Conservation (phyloP, 2,888 invertebrate species). For the Rhagium mordax region DNA sequence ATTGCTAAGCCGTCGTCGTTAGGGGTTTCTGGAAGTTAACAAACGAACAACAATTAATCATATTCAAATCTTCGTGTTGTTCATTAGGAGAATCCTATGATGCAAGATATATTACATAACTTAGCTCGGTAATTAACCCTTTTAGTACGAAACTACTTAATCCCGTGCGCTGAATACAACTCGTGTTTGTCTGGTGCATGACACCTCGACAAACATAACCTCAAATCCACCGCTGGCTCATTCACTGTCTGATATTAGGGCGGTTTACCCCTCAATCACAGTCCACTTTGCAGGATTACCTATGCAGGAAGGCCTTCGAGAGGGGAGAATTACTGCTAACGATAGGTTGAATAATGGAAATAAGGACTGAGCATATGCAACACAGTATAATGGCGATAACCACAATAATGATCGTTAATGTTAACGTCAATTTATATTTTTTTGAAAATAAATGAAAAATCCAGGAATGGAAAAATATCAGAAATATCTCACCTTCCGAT, state of each 20-base stretch:
- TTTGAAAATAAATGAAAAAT: too few species aligned
- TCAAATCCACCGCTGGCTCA: slow-evolving; percentile 7
- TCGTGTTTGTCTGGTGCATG: slow-evolving; percentile 16
- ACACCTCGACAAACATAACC: slow-evolving; percentile 26
- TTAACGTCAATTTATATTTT: too few species aligned
- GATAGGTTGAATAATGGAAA: background rate
- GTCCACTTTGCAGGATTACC: background rate
- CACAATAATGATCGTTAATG: too few species aligned
- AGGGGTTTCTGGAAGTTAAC: background rate
- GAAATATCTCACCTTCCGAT: too few species aligned
- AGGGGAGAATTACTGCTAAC: background rate
- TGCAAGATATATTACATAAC: slow-evolving; percentile 53
- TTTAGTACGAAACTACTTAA: slow-evolving; percentile 25
- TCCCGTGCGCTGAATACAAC: background rate
- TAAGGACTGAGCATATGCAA: too few species aligned
- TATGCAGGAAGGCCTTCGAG: background rate
- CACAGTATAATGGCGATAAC: too few species aligned
- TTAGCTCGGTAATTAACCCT: slow-evolving; percentile 18
- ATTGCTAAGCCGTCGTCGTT: background rate
- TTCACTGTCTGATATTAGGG: background rate
- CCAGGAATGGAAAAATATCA: too few species aligned
- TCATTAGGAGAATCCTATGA: slow-evolving; percentile 44
- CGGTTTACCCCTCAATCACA: background rate
- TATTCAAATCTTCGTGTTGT: slow-evolving; percentile 40
- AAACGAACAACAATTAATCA: slow-evolving; percentile 36